Percentiles rank a stretch among this genome's conserved stretches.
Conservation (phyloP, 2,888 invertebrate species). For the Himalopsyche anomala region DNA sequence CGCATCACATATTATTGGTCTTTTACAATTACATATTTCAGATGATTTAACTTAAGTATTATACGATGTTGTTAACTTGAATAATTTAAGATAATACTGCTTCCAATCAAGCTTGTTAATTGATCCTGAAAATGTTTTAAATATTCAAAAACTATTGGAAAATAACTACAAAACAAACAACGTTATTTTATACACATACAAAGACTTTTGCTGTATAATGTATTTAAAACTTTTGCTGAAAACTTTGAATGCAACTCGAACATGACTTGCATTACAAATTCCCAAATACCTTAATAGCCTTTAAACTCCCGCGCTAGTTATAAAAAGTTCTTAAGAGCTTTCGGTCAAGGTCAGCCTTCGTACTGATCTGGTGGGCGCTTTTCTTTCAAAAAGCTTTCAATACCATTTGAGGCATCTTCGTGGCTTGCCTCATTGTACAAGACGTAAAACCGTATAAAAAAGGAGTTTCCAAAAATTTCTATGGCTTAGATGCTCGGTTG, state of each 20-base stretch:
- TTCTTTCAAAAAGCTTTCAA: slow-evolving; percentile 18
- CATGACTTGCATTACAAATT: not conserved
- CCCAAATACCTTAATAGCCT: not conserved
- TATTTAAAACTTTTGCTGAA: not conserved
- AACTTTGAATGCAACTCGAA: not conserved
- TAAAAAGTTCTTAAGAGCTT: not conserved
- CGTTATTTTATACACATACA: no score
- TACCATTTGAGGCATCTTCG: not conserved
- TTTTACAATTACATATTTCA: no score
- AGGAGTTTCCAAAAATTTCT: slow-evolving; percentile 9
- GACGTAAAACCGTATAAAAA: not conserved
- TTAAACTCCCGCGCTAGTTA: not conserved
- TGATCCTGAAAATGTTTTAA: no score
- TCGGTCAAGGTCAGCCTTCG: not conserved
- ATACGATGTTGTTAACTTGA: no score
- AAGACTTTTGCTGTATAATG: no score
- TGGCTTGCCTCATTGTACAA: not conserved
- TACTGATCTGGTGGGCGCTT: not conserved
- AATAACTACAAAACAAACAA: no score
- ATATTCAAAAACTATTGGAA: no score
- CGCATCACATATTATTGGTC: no score
- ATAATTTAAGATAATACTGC: no score
- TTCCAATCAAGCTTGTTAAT: no score
- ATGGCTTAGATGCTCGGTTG: not conserved
- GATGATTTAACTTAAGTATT: no score